These are phyloP conservation scores for Argentina silus DNA, from an alignment of 2,797 vertebrate genomes.

Conservation along the genomic window DNA sequence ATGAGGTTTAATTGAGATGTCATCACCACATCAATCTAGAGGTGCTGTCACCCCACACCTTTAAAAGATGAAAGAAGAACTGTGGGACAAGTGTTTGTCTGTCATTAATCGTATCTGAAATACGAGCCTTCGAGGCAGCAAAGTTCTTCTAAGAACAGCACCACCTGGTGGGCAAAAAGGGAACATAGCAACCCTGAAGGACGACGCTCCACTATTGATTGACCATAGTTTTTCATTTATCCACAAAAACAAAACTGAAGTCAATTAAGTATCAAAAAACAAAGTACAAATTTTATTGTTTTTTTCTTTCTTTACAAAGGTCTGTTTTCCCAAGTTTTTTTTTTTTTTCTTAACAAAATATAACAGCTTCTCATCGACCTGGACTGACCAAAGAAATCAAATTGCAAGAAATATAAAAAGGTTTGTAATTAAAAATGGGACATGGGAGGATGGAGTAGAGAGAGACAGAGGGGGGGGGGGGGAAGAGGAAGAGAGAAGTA, in stretches of 20 bases:
- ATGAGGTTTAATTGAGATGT: not conserved
- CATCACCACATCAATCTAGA: not conserved
- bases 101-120: not conserved
- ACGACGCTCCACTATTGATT: not conserved
- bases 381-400: conserved; percentile 81
- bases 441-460: conserved; percentile 56
- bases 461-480: conserved; percentile 39
- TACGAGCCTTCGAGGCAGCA: not conserved
- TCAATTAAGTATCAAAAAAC: conserved; percentile 78
- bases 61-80: not conserved
- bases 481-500: conserved; percentile 17
- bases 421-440: conserved; percentile 49
- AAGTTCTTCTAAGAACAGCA: not conserved
- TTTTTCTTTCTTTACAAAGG: conserved; percentile 86
- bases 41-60: not conserved
- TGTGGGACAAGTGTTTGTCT: not conserved
- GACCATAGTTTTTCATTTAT: not conserved
- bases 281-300: conserved; percentile 97
- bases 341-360: conserved; percentile 91
- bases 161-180: not conserved
- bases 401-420: conserved; percentile 50
- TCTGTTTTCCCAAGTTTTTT: conserved; percentile 87
- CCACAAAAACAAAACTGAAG: not conserved
- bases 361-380: conserved; percentile 93
- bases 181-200: not conserved